Evolutionary conservation across 2,113 vertebrate species (phyloP), one percentile per base, ranked within the genome.

Genomic region (Lethenteron camtschaticum): DNA sequence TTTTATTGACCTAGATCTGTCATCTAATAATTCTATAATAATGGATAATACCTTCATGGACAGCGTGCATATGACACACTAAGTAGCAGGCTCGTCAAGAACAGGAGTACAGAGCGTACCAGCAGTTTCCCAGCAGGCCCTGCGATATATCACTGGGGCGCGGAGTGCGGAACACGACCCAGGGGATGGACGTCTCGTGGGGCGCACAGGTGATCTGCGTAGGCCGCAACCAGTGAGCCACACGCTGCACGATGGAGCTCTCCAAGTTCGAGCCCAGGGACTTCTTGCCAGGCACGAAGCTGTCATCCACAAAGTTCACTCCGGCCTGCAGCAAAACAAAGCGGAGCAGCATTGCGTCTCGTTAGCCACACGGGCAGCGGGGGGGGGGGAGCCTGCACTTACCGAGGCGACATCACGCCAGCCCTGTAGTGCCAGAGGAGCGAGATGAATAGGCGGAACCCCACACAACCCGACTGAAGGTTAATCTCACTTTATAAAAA

Each of bases 221-320:
- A 24, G 94, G 94, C 68, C 94, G 83, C 75, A 96, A 83, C 94
- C 94, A 99, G 78, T 92, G 91, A 71, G 85, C 90, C 71, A 96
- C 95, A 4, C 94, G 81, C 81, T 95, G 94, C 80, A 95, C 91
- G 78, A 99, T 90, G 0, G 90, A 92, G 82, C 96, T 90, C 0
- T 86, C 89, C 20, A 86, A 86, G 0, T 90, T 91, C 76, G 96
- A 99, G 60, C 94, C 94, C n/a, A 99, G 91, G 0, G 94, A 96
- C 16, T 77, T 79, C 1, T 90, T 87, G 41, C 91, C 90, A 0
- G 94, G 94, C 1, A 85, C 90, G 71, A 99, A 96, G 75, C 94
- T 99, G 84, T 99, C 94, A 1, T 99, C 94, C 74, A 99, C 90
- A 24, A 99, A 99, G 84, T 91, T 96, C 73, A 95, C 87, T 1